phyloP scores from a whole-genome alignment of 2,888 invertebrate species.

The Mesoligia furuncula region DNA sequence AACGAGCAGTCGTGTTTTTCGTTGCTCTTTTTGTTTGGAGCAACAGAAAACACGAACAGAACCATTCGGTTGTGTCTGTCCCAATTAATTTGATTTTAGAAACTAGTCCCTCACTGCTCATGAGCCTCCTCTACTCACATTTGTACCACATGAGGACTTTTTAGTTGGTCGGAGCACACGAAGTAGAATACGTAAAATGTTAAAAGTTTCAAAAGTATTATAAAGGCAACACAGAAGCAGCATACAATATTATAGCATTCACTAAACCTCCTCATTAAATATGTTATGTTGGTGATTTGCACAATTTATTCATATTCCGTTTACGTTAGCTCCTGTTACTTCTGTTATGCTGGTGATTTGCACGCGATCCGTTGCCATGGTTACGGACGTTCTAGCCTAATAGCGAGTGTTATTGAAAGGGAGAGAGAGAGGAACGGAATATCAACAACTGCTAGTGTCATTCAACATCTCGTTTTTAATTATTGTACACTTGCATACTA shows the following conservation, averaged over 20 bases:
- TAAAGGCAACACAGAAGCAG: not conserved
- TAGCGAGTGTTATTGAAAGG: not conserved
- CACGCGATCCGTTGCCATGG: not conserved
- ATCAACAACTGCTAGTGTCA: not conserved
- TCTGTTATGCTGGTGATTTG: not conserved
- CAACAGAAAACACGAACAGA: too few relatives aligned
- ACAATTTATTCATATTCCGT: conserved; percentile 7
- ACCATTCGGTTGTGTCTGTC: not conserved
- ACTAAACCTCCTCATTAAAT: not conserved
- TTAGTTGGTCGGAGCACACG: too few relatives aligned
- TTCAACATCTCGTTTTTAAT: not conserved
- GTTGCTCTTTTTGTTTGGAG: too few relatives aligned
- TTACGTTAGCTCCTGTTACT: not conserved
- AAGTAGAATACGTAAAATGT: not conserved
- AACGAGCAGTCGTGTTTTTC: not conserved
- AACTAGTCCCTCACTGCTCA: not conserved
- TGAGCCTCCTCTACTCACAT: not conserved
- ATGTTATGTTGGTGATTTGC: not conserved
- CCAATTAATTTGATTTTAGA: not conserved
- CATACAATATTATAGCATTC: not conserved
- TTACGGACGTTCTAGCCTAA: not conserved
- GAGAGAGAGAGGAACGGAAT: not conserved
- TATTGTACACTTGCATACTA: not conserved
- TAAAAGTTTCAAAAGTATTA: not conserved
- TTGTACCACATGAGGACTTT: not conserved